These are phyloP conservation scores for Sebastes schlegelii DNA, from an alignment of 2,113 vertebrate genomes.

Conservation along the genomic window DNA sequence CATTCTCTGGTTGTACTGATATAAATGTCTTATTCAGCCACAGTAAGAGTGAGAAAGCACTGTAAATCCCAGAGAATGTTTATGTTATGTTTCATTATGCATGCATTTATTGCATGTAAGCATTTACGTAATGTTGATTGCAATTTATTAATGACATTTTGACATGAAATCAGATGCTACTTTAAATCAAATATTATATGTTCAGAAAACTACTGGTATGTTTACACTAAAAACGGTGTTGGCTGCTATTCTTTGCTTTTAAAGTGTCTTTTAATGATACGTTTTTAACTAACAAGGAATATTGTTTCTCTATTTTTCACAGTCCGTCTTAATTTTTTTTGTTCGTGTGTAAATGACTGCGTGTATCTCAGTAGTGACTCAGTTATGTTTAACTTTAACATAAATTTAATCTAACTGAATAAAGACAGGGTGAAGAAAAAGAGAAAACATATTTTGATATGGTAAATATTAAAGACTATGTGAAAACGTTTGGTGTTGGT, in stretches of 20 bases:
- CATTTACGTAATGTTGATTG: slow-evolving; percentile 1
- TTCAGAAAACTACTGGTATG: background rate
- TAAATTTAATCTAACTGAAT: background rate
- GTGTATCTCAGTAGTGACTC: background rate
- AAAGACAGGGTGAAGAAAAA: background rate
- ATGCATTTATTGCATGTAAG: slow-evolving; percentile 14
- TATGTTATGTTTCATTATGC: background rate
- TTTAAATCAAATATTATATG: background rate
- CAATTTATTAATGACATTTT: slow-evolving; percentile 6
- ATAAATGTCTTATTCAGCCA: slow-evolving; percentile 33
- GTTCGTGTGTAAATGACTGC: background rate
- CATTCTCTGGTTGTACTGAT: slow-evolving; percentile 9
- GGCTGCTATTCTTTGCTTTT: background rate
- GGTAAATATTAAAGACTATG: background rate
- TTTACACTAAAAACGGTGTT: background rate
- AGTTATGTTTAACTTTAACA: background rate
- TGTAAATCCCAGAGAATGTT: slow-evolving; percentile 28
- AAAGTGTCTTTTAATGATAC: background rate
- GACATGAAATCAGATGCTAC: background rate
- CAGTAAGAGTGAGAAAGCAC: slow-evolving; percentile 26
- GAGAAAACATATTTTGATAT: background rate
- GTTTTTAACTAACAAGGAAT: background rate
- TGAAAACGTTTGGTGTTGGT: background rate
- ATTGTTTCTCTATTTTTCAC: background rate
- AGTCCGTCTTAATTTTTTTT: background rate